Conservation (phyloP, 2,888 invertebrate genomes). For the Microctonus brassicae region DNA sequence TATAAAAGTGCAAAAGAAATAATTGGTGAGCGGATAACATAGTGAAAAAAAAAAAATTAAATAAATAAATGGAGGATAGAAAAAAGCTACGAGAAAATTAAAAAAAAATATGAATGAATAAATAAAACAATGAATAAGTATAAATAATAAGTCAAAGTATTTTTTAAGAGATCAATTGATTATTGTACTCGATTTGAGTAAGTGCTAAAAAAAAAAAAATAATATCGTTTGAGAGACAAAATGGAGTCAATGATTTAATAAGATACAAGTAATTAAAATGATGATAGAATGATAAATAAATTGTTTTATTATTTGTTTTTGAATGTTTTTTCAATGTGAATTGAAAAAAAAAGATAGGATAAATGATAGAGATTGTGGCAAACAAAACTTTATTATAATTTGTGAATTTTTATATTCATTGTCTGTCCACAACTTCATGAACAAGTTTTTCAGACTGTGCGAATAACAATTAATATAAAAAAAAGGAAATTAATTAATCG, state of each 20-base stretch:
- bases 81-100: background rate
- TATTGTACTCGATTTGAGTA: conserved; percentile 65
- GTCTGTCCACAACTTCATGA: background rate
- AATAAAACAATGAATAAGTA: conserved; percentile 32
- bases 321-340: conserved; percentile 9
- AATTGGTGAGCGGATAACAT: background rate
- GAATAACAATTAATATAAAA: conserved; percentile 6
- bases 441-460: conserved; percentile 20
- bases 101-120: too few species aligned
- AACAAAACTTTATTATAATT: background rate
- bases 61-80: conserved; percentile 23
- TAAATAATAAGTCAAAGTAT: conserved; percentile 64
- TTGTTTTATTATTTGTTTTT: background rate
- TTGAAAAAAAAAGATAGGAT: conserved; percentile 28
- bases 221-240: conserved; percentile 20
- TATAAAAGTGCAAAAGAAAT: conserved; percentile 15
- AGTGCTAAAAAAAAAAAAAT: conserved; percentile 42
- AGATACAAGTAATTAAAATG: conserved; percentile 10
- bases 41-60: conserved; percentile 15
- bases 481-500: background rate
- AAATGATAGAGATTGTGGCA: background rate
- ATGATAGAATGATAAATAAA: conserved; percentile 13
- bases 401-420: background rate
- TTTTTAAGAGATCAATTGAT: conserved; percentile 68
- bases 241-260: conserved; percentile 30